Evolutionary conservation across 1,140 invertebrate genomes (phyloP).

Genomic region (Bombus waltoni): DNA sequence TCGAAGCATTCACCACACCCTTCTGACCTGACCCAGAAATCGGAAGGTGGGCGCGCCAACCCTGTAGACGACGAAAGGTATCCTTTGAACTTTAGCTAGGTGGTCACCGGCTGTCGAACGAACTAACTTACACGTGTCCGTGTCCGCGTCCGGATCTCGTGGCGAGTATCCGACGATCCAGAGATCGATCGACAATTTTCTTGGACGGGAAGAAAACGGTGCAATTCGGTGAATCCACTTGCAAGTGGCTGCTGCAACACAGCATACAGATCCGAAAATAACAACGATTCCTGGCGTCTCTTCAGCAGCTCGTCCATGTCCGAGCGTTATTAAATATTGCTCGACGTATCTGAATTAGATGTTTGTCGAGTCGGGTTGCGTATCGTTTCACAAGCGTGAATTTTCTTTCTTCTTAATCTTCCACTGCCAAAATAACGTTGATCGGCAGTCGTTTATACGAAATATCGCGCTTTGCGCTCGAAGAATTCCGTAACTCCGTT

Average conservation of each 20-base stretch:
- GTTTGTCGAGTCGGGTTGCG: not conserved
- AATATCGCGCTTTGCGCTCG: too few relatives aligned
- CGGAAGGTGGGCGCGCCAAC: constrained; percentile 61
- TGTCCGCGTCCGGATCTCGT: not conserved
- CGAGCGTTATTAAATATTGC: constrained; percentile 48
- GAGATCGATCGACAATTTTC: not conserved
- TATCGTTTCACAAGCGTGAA: constrained; percentile 1
- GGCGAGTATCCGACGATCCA: not conserved
- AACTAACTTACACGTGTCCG: not conserved
- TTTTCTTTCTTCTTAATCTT: not conserved
- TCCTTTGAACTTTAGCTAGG: constrained; percentile 38
- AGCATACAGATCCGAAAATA: constrained; percentile 46
- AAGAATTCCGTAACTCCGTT: not conserved
- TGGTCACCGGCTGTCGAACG: not conserved
- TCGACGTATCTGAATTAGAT: constrained; percentile 13
- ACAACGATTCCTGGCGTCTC: constrained; percentile 33
- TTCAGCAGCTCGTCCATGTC: constrained; percentile 31
- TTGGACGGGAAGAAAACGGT: not conserved
- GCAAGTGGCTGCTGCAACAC: constrained; percentile 19
- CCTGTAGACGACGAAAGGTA: constrained; percentile 33
- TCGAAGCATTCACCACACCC: constrained; percentile 66
- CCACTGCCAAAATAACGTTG: too few relatives aligned
- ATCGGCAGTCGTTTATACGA: not conserved
- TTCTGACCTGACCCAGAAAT: constrained; percentile 71
- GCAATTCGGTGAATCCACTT: constrained; percentile 16